Percentiles rank a stretch among this genome's conserved stretches.
phyloP scores from a whole-genome alignment of 2,113 vertebrate genomes.

The Sprattus sprattus region DNA sequence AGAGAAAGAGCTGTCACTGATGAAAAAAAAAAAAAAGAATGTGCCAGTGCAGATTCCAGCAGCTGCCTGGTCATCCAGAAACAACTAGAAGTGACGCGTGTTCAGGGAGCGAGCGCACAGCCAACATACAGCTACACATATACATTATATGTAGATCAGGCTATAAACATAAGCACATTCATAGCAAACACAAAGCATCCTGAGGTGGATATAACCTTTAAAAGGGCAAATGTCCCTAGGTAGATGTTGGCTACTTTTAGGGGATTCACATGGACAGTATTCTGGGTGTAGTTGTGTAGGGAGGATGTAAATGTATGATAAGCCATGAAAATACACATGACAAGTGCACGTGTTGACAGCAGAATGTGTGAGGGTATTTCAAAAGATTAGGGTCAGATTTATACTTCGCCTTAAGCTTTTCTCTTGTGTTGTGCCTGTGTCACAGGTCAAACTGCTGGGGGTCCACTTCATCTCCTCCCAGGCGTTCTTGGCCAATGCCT shows the following conservation, averaged over 20 bases:
- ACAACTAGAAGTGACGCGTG: neutral
- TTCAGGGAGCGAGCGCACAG: neutral
- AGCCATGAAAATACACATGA: too few relatives aligned
- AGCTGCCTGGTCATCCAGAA: neutral
- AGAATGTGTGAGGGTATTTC: too few relatives aligned
- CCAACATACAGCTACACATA: neutral
- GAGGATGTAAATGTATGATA: too few relatives aligned
- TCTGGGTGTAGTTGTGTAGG: too few relatives aligned
- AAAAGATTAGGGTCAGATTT: too few relatives aligned
- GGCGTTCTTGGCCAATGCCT: slow-evolving; percentile 94
- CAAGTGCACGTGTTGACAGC: too few relatives aligned
- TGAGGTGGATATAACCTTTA: neutral
- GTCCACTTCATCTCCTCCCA: slow-evolving; percentile 95
- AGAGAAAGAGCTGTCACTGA: neutral
- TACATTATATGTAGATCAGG: neutral
- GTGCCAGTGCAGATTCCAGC: neutral
- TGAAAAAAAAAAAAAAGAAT: too few relatives aligned
- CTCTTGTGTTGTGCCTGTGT: slow-evolving; percentile 29
- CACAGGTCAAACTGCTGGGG: slow-evolving; percentile 85
- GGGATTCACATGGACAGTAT: too few relatives aligned
- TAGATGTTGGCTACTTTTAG: neutral
- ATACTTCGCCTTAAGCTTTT: neutral
- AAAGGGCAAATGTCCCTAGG: neutral
- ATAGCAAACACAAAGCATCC: neutral
- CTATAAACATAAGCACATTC: neutral